Evolutionary conservation across 2,113 vertebrate species (phyloP).

Genomic region (Mystacornis crossleyi): DNA sequence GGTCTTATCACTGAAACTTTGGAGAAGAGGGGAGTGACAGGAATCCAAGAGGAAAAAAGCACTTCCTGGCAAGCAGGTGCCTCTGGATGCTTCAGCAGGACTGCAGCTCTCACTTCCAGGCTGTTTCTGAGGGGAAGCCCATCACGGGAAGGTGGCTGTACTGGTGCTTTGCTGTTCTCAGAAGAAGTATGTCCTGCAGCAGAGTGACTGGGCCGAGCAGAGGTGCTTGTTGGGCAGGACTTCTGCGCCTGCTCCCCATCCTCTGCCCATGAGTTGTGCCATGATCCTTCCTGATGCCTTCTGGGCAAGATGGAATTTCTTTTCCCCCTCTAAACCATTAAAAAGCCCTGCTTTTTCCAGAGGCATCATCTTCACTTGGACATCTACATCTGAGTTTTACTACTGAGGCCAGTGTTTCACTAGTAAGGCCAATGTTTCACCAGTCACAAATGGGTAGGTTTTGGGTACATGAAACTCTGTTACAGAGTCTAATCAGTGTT

Average conservation of each 20-base stretch:
- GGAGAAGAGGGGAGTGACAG: background rate
- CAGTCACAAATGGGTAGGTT: background rate
- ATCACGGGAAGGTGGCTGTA: background rate
- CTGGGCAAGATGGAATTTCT: background rate
- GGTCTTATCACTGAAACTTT: background rate
- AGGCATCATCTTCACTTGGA: background rate
- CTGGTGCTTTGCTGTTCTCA: background rate
- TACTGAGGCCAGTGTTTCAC: background rate
- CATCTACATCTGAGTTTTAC: background rate
- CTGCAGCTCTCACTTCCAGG: background rate
- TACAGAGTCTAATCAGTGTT: background rate
- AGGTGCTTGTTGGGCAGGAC: background rate
- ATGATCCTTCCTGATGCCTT: background rate
- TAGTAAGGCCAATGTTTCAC: background rate
- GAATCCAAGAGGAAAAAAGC: background rate
- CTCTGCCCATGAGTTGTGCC: background rate
- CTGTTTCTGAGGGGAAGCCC: background rate
- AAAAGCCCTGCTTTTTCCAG: background rate
- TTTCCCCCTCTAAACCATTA: background rate
- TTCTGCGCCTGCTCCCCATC: background rate
- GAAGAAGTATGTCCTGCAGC: rapidly evolving
- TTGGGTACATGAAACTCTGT: background rate
- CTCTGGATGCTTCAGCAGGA: background rate
- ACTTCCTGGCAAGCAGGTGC: background rate
- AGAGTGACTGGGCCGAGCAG: background rate